Percentiles rank a stretch among this genome's conserved stretches.
Evolutionary conservation across 2,113 vertebrate species (phyloP).

Genomic region (Limanda limanda): DNA sequence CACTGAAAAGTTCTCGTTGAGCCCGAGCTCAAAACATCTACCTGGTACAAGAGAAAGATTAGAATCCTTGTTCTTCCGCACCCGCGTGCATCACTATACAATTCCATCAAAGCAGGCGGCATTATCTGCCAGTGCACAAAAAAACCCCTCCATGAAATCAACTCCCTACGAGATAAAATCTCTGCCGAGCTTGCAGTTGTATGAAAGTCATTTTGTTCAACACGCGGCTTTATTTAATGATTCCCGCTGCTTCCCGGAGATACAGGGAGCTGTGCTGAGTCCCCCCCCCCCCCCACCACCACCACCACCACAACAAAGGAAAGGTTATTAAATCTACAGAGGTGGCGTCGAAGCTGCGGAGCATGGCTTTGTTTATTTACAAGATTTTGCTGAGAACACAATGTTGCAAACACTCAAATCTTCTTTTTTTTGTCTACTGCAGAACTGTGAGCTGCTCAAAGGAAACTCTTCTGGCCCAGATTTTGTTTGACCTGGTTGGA

Average conservation of each 20-base stretch:
- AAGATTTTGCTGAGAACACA: background rate
- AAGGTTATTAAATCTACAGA: constrained; percentile 54
- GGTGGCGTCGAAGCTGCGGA: constrained; percentile 14
- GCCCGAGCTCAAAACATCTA: background rate
- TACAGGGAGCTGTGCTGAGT: constrained; percentile 3
- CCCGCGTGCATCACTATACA: constrained; percentile 32
- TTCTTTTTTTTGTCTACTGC: background rate
- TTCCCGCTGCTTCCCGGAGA: constrained; percentile 26
- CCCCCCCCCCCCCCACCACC: background rate
- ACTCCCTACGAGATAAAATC: constrained; percentile 33
- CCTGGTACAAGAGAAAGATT: constrained; percentile 23
- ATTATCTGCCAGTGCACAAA: constrained; percentile 26
- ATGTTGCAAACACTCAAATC: background rate
- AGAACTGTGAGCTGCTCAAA: background rate
- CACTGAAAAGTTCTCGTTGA: too few relatives aligned
- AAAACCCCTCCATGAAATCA: constrained; percentile 33
- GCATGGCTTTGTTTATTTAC: constrained; percentile 47
- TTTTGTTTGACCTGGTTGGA: constrained; percentile 15
- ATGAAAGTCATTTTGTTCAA: constrained; percentile 47
- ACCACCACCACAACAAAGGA: constrained; percentile 30
- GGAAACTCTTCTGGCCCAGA: constrained; percentile 4
- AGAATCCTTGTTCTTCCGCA: constrained; percentile 30
- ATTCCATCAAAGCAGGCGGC: constrained; percentile 25
- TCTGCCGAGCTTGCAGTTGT: constrained; percentile 50
- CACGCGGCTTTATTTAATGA: constrained; percentile 27